Evolutionary conservation across 1,140 invertebrate genomes (phyloP).

Genomic region (Drosophila subpulchrella): DNA sequence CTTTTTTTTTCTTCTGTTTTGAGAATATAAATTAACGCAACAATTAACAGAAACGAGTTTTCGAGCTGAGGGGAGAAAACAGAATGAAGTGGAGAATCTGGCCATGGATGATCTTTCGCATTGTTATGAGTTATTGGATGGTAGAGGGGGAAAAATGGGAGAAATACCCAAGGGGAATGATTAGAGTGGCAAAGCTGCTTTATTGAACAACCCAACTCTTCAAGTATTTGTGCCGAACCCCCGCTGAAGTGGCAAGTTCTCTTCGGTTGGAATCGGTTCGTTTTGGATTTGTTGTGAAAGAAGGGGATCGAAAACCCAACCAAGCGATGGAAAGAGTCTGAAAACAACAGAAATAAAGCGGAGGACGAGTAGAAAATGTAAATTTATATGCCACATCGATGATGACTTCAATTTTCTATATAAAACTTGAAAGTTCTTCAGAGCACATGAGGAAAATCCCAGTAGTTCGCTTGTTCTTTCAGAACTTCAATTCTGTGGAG

Average conservation of each 20-base stretch:
- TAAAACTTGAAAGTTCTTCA: slow-evolving; percentile 10
- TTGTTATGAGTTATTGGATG: slow-evolving; percentile 5
- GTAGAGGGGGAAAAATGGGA: slow-evolving; percentile 11
- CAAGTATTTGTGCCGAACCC: slow-evolving; percentile 34
- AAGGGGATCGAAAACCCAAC: slow-evolving; percentile 30
- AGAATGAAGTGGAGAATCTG: slow-evolving; percentile 43
- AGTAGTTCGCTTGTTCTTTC: background rate
- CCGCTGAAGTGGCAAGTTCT: slow-evolving; percentile 54
- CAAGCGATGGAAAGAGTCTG: slow-evolving; percentile 19
- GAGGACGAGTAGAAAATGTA: slow-evolving; percentile 31
- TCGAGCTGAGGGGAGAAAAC: slow-evolving; percentile 10
- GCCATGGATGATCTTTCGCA: slow-evolving; percentile 34
- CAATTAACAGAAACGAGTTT: slow-evolving; percentile 64
- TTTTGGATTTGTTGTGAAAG: slow-evolving; percentile 14
- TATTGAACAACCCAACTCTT: slow-evolving; percentile 31
- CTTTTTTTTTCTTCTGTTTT: slow-evolving; percentile 12
- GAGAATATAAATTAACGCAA: slow-evolving; percentile 61
- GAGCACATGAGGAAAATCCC: background rate
- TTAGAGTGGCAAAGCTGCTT: slow-evolving; percentile 3
- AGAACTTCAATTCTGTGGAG: background rate
- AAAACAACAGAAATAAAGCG: slow-evolving; percentile 13
- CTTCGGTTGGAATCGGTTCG: slow-evolving; percentile 2
- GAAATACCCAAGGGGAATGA: background rate
- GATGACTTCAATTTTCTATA: slow-evolving; percentile 26
- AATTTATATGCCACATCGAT: slow-evolving; percentile 40